Evolutionary conservation across 2,888 invertebrate genomes (phyloP).

Genomic region (Mongoloraphidia duomilia): DNA sequence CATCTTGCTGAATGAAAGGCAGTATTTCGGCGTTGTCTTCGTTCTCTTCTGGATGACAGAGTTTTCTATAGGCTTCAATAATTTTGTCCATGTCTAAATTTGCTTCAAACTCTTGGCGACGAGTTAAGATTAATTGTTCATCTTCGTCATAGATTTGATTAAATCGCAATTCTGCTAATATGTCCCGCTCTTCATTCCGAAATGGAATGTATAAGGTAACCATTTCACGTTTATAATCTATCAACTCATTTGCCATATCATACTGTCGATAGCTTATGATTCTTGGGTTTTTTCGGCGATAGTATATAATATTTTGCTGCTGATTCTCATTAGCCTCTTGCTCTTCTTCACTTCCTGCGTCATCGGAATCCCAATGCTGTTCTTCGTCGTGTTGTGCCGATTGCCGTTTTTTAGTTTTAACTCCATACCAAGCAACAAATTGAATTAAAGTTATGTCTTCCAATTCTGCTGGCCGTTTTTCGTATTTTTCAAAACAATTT

Average conservation of each 20-base stretch:
- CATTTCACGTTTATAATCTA: slow-evolving; percentile 25
- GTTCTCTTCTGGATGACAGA: slow-evolving; percentile 13
- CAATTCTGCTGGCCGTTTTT: slow-evolving; percentile 24
- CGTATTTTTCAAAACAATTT: slow-evolving; percentile 27
- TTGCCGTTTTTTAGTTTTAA: too few species aligned
- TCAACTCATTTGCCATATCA: slow-evolving; percentile 20
- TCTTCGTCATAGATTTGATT: slow-evolving; percentile 22
- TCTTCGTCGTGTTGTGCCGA: too few species aligned
- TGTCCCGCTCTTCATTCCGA: slow-evolving; percentile 22
- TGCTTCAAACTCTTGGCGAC: slow-evolving; percentile 21
- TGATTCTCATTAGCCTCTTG: too few species aligned
- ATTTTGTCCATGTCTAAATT: slow-evolving; percentile 22
- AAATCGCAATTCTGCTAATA: slow-evolving; percentile 23
- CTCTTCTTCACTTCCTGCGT: too few species aligned
- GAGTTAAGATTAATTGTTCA: slow-evolving; percentile 17
- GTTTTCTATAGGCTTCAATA: slow-evolving; percentile 25
- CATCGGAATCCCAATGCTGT: too few species aligned
- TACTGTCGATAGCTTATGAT: slow-evolving; percentile 25
- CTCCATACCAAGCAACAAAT: slow-evolving; percentile 23
- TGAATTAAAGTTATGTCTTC: slow-evolving; percentile 23
- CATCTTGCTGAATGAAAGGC: slow-evolving; percentile 4
- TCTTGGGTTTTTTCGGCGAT: slow-evolving; percentile 16
- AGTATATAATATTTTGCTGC: slow-evolving; percentile 11
- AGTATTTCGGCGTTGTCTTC: slow-evolving; percentile 7
- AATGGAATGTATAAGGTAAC: slow-evolving; percentile 24